Evolutionary conservation across 2,888 invertebrate genomes (phyloP).

Genomic region (Lochmaea crataegi): DNA sequence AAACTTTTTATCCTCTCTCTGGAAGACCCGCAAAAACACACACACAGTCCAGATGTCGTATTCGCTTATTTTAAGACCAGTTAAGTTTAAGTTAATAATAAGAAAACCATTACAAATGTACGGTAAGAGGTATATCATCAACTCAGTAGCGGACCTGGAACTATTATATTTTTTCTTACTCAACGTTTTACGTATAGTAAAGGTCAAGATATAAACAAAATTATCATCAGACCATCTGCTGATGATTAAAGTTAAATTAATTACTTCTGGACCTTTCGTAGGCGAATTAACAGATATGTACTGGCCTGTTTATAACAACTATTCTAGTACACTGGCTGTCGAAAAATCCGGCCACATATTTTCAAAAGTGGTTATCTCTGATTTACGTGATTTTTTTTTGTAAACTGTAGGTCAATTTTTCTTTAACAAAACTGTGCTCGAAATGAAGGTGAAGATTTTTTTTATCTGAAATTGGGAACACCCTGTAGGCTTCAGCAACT

Average conservation of each 20-base stretch:
- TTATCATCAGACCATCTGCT: background rate
- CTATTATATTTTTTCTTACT: background rate
- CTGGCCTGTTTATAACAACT: background rate
- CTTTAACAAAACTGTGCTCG: too few relatives aligned
- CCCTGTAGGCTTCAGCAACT: too few relatives aligned
- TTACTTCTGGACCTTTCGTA: background rate
- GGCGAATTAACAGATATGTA: background rate
- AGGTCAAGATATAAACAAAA: too few relatives aligned
- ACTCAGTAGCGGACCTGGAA: background rate
- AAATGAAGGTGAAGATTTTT: too few relatives aligned
- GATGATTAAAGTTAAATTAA: background rate
- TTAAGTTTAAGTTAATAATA: constrained; percentile 10
- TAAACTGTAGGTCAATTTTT: too few relatives aligned
- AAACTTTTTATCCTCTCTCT: background rate
- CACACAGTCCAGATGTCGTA: constrained; percentile 7
- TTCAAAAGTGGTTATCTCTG: too few relatives aligned
- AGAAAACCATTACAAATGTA: constrained; percentile 11
- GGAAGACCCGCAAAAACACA: background rate
- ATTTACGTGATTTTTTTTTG: too few relatives aligned
- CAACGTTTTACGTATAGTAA: background rate
- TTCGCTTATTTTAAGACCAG: constrained; percentile 16
- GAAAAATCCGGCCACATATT: too few relatives aligned
- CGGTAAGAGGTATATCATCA: constrained; percentile 13
- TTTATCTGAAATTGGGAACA: too few relatives aligned
- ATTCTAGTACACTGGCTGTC: too few relatives aligned